A percentile compares a stretch with the other conserved stretches of the same genome.
phyloP scores from a whole-genome alignment of 2,113 vertebrate genomes.

The Uria lomvia region DNA sequence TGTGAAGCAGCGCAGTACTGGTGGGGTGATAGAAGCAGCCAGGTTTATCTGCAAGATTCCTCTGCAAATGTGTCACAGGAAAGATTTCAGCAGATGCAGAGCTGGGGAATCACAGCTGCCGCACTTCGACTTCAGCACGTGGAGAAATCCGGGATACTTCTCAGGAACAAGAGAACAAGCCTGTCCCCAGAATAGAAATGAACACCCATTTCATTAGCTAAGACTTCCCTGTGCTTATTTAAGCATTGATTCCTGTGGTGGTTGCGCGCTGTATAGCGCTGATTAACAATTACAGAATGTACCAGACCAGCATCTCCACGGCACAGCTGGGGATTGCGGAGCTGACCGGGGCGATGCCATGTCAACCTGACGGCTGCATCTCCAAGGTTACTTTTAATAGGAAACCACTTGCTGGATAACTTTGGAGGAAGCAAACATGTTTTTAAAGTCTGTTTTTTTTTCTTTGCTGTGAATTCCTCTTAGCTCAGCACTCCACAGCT shows the following conservation, averaged over 20 bases:
- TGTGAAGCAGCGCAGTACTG: not conserved
- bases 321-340: not conserved
- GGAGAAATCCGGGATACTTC: not conserved
- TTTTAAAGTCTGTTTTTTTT: not conserved
- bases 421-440: not conserved
- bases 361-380: not conserved
- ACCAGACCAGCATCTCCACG: not conserved
- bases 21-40: not conserved
- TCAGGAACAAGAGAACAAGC: not conserved
- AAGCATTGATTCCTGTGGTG: not conserved
- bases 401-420: not conserved
- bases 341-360: rapidly evolving
- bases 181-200: not conserved
- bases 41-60: not conserved
- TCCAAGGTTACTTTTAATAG: not conserved
- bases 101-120: not conserved
- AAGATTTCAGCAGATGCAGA: not conserved
- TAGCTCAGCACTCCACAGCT: not conserved
- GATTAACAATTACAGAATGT: conserved; percentile 26
- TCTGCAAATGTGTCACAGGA: not conserved
- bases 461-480: not conserved
- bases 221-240: not conserved
- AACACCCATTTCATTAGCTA: not conserved
- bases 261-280: not conserved
- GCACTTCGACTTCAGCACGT: not conserved